A percentile compares a stretch with the other conserved stretches of the same genome.
These are phyloP conservation scores for Litoditis marina DNA, from an alignment of 2,888 invertebrate genomes.

Conservation along the genomic window DNA sequence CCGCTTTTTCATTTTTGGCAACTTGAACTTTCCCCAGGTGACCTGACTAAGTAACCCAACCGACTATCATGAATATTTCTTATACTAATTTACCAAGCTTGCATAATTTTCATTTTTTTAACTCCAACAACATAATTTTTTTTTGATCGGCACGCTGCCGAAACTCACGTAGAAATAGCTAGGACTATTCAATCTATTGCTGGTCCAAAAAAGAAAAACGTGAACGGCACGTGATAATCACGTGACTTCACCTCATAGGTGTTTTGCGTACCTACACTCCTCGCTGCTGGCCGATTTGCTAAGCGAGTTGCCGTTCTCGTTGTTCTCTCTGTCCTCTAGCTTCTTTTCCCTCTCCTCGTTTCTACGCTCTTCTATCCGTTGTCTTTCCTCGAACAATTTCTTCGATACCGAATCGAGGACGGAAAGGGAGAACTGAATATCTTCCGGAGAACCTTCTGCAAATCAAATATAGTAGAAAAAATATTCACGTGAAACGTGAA, in stretches of 20 bases:
- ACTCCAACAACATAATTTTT: too few species aligned
- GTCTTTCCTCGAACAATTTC: constrained; percentile 16
- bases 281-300: constrained; percentile 20
- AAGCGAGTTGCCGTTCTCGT: constrained; percentile 20
- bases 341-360: constrained; percentile 17
- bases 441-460: constrained; percentile 49
- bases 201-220: not conserved
- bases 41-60: too few species aligned
- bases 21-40: too few species aligned
- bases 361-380: constrained; percentile 21
- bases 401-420: constrained; percentile 30
- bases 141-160: not conserved
- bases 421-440: constrained; percentile 43
- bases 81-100: too few species aligned
- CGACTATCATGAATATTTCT: too few species aligned
- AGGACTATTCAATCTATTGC: not conserved
- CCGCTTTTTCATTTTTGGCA: too few species aligned
- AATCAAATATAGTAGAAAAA: not conserved
- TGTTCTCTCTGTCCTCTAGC: constrained; percentile 18
- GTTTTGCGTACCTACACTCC: constrained; percentile 16
- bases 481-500: too few species aligned
- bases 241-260: too few species aligned
- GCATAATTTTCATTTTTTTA: too few species aligned
- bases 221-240: too few species aligned
- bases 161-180: constrained; percentile 1